Percentiles rank a stretch among this genome's conserved stretches.
Conservation (phyloP, 2,113 vertebrate species). For the Hydrochoerus hydrochaeris region DNA sequence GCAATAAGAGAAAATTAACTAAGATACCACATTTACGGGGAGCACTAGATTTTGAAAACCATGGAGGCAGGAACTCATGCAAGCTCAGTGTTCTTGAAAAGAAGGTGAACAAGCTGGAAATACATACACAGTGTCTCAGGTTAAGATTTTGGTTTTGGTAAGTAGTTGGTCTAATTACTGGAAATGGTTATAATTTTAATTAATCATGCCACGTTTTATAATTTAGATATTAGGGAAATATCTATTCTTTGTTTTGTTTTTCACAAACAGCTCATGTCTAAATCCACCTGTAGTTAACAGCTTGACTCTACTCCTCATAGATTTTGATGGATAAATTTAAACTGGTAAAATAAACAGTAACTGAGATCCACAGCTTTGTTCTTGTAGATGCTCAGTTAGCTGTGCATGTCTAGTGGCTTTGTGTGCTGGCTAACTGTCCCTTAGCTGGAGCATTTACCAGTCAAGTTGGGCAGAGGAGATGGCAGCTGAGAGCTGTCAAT, state of each 20-base stretch:
- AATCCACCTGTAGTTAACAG: constrained; percentile 33
- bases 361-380: constrained; percentile 58
- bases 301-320: background rate
- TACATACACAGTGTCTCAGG: background rate
- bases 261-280: background rate
- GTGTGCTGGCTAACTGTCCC: constrained; percentile 69
- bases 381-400: constrained; percentile 47
- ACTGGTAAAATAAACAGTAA: constrained; percentile 71
- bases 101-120: background rate
- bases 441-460: constrained; percentile 67
- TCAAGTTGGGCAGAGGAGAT: constrained; percentile 57
- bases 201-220: background rate
- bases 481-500: constrained; percentile 62
- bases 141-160: background rate
- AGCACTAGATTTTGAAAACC: background rate
- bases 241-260: background rate
- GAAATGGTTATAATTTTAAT: constrained; percentile 15
- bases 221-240: background rate
- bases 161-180: background rate
- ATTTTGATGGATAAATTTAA: constrained; percentile 74
- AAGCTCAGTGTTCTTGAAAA: background rate
- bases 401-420: constrained; percentile 74
- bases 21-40: background rate
- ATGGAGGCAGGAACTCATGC: background rate
- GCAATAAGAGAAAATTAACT: background rate